Percentiles rank a stretch among this genome's conserved stretches.
Evolutionary conservation across 2,113 vertebrate species (phyloP).

Genomic region (Mirza zaza): DNA sequence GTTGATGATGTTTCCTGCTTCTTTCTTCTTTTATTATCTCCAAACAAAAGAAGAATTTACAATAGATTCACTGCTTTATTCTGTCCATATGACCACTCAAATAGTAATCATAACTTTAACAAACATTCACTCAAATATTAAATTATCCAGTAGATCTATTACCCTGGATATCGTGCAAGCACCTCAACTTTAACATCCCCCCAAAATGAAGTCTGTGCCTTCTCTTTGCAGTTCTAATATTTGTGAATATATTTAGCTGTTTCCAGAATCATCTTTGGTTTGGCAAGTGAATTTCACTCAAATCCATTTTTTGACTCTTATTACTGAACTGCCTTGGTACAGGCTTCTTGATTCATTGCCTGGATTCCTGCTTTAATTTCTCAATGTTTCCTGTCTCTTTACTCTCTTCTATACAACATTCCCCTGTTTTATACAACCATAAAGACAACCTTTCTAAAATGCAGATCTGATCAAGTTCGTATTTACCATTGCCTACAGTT

Average conservation of each 20-base stretch:
- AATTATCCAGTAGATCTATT: neutral
- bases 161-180: neutral
- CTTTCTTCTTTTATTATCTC: neutral
- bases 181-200: neutral
- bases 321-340: neutral
- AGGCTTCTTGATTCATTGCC: neutral
- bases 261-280: neutral
- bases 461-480: neutral
- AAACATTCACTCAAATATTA: neutral
- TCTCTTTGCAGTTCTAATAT: neutral
- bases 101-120: neutral
- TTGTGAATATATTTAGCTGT: neutral
- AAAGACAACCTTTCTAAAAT: neutral
- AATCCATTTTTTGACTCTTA: neutral
- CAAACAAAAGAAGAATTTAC: neutral
- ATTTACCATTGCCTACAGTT: neutral
- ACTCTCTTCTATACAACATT: neutral
- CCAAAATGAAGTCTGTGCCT: neutral
- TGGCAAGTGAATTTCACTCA: neutral
- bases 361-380: neutral
- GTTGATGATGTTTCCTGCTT: neutral
- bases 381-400: neutral
- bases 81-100: neutral
- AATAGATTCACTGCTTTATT: neutral
- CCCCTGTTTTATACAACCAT: neutral